Base-by-base conservation (phyloP, 2,888 invertebrate species). In the Pandemis corylana region DNA sequence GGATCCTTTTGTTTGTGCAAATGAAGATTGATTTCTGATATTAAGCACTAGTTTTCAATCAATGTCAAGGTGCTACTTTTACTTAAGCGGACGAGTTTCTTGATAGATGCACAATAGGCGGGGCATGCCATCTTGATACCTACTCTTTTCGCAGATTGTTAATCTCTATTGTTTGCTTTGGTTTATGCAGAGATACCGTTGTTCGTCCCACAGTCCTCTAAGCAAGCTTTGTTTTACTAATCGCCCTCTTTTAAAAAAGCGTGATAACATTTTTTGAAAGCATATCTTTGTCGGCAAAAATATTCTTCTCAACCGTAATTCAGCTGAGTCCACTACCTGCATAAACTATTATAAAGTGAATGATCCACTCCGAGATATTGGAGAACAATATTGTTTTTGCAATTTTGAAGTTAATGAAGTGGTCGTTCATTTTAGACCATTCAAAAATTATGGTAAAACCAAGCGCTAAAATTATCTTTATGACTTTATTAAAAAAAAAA, bases 161-260 rank as follows among this genome's bases (percentile, higher is more conserved):
- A 81, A 78, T 70, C 78, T 78, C 83, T 80, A 87, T 87, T 87
- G 87, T 84, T 79, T 78, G 79, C 81, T 82, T 85, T 84, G 83
- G 82, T 87, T 87, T 84, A 84, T 84, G 79, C 78, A 80, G 79
- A 82, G 81, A 78, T 84, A 82, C 86, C 87, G 88, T 88, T 87
- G 78, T 78, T 80, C 78, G 82, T 76, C 79, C 82, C 78, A 83
- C 80, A 80, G 81, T 82, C 77, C 75, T 76, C 77, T 46, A 71
- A 76, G 77, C 72, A 76, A 75, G 77, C 79, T 81, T 80, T 84
- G 80, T 80, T 82, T 80, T 80, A 76, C 77, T 68, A 64, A 71
- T 68, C 75, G 76, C 74, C 79, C 72, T 79, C 74, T 51, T 72
- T 78, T 74, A 61, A 64, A 72, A 28, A 49, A 53, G 20, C 62